A percentile compares a stretch with the other conserved stretches of the same genome.
These are phyloP conservation scores for Herpetotheres cachinnans DNA, from an alignment of 2,113 vertebrate species.

Conservation along the genomic window DNA sequence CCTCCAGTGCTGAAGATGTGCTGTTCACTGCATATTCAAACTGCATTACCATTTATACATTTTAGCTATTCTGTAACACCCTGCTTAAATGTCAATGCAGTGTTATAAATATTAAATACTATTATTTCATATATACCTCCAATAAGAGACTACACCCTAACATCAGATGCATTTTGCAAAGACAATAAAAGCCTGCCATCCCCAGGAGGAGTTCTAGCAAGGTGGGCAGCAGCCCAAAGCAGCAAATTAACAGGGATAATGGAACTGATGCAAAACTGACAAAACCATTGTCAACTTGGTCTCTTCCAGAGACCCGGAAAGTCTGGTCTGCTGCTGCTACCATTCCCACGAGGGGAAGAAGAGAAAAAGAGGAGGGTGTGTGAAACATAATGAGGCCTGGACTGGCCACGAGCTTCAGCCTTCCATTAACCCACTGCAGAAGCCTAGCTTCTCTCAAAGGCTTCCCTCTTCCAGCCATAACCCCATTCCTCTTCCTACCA, in stretches of 20 bases:
- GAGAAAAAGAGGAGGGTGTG: not conserved
- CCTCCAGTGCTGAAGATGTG: not conserved
- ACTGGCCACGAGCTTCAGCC: not conserved
- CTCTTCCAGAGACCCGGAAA: not conserved
- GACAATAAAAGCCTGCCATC: not conserved
- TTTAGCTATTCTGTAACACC: not conserved
- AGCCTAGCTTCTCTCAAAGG: not conserved
- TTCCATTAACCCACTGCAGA: not conserved
- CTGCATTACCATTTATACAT: not conserved
- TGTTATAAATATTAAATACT: not conserved
- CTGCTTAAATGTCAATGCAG: not conserved
- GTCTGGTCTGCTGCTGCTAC: not conserved
- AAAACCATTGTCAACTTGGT: not conserved
- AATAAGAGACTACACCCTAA: not conserved
- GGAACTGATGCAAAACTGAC: not conserved
- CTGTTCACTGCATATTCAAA: not conserved
- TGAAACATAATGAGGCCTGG: not conserved
- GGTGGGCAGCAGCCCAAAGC: not conserved
- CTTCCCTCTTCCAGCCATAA: not conserved
- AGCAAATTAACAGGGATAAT: not conserved
- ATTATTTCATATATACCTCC: not conserved
- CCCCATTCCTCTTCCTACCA: not conserved
- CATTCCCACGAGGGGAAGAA: not conserved
- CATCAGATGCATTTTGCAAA: not conserved
- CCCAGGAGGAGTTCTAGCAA: not conserved